These are phyloP conservation scores for Listronotus oregonensis DNA, from an alignment of 1,140 invertebrate species.

Conservation along the genomic window DNA sequence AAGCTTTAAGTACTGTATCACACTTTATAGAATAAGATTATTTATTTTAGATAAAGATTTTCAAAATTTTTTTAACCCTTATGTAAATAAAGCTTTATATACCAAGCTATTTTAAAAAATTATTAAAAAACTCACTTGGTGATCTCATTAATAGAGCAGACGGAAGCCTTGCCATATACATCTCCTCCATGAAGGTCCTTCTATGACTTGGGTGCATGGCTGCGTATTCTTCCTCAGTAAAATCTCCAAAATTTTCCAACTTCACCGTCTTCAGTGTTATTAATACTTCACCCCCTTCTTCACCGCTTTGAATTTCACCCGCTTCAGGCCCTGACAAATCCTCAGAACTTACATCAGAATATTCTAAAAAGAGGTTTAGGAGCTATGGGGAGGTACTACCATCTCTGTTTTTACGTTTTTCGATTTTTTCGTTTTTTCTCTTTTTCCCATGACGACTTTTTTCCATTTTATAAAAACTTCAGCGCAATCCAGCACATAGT, in stretches of 20 bases:
- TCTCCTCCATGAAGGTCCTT: constrained; percentile 54
- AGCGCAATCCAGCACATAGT: constrained; percentile 52
- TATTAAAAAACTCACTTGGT: constrained; percentile 31
- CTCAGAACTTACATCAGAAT: constrained; percentile 89
- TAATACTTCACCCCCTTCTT: constrained; percentile 61
- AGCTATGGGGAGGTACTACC: constrained; percentile 43
- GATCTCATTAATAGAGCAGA: constrained; percentile 26
- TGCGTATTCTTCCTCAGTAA: constrained; percentile 34
- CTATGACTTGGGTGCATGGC: constrained; percentile 43
- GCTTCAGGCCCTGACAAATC: constrained; percentile 86
- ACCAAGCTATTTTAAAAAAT: too few species aligned
- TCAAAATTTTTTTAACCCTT: too few species aligned
- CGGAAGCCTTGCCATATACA: constrained; percentile 34
- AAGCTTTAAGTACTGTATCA: too few species aligned
- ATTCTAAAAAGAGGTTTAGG: constrained; percentile 79
- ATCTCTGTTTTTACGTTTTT: constrained; percentile 50
- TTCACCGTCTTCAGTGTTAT: constrained; percentile 58
- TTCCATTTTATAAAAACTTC: constrained; percentile 54
- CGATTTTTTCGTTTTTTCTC: constrained; percentile 47
- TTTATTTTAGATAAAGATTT: too few species aligned
- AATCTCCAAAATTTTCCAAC: constrained; percentile 30
- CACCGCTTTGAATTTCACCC: constrained; percentile 80
- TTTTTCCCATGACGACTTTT: constrained; percentile 54
- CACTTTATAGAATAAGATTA: too few species aligned
- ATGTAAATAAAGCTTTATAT: too few species aligned